These are phyloP conservation scores for Hemicentrotus pulcherrimus DNA, from an alignment of 35 echinoderm and acorn worm species.

Conservation along the genomic window DNA sequence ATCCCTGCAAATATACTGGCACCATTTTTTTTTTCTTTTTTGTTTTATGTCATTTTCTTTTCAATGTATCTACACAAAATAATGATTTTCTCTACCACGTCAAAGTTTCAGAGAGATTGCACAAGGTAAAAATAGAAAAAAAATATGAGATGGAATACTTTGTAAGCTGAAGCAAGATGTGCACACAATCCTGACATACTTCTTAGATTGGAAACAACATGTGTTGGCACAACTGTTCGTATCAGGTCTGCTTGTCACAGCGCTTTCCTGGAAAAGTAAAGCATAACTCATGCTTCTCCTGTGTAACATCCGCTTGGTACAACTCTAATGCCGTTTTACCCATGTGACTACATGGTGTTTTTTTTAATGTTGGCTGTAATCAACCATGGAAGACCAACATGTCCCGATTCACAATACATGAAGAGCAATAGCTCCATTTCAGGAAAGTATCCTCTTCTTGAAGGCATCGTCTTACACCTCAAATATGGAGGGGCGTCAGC, in stretches of 20 bases:
- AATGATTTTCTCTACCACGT: neutral
- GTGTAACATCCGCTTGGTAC: no score
- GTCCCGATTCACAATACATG: neutral
- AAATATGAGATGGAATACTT: conserved; percentile 52
- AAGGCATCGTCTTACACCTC: neutral
- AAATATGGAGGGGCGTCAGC: neutral
- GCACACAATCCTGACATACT: conserved; percentile 19
- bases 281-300: no score
- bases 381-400: neutral
- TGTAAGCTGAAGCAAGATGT: conserved; percentile 38
- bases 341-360: neutral
- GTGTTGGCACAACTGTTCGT: neutral
- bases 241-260: neutral
- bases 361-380: neutral
- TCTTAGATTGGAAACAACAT: neutral
- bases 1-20: conserved; percentile 30
- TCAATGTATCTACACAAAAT: conserved; percentile 13
- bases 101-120: conserved; percentile 32
- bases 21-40: conserved; percentile 16
- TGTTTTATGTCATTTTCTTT: neutral
- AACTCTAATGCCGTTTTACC: neutral
- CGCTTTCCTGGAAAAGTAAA: neutral
- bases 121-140: conserved; percentile 37
- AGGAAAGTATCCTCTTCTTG: neutral
- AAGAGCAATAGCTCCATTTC: neutral